phyloP scores from a whole-genome alignment of 2,888 invertebrate genomes.

The Cerastis leucographa region DNA sequence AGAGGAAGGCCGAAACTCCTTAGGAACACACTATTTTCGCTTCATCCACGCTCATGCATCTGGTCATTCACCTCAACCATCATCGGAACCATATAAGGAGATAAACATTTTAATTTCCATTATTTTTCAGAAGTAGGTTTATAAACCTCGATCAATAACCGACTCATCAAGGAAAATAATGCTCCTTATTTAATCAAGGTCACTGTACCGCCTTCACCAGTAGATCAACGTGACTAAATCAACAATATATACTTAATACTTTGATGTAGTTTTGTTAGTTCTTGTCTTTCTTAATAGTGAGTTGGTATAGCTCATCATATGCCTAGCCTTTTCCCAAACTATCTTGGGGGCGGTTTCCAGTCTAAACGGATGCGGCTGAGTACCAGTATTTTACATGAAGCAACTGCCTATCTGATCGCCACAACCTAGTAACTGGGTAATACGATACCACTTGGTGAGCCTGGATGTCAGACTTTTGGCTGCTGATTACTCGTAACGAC shows the following conservation, averaged over 20 bases:
- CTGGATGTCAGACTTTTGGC: no score
- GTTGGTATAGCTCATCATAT: no score
- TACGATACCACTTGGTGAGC: no score
- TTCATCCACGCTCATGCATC: not conserved
- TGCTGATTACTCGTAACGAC: no score
- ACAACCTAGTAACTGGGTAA: no score
- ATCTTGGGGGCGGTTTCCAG: no score
- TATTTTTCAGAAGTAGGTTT: not conserved
- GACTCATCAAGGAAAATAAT: slow-evolving; percentile 29
- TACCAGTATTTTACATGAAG: no score
- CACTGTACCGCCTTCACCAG: slow-evolving; percentile 20
- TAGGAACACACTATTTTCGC: not conserved
- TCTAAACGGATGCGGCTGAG: no score
- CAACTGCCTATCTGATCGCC: no score
- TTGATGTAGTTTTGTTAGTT: slow-evolving; percentile 1
- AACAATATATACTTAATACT: not conserved
- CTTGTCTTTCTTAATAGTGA: not conserved
- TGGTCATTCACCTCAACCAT: not conserved
- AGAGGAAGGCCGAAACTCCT: not conserved
- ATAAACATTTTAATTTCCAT: not conserved
- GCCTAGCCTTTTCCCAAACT: no score
- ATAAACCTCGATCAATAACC: slow-evolving; percentile 25
- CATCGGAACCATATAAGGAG: not conserved
- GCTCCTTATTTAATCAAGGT: slow-evolving; percentile 15
- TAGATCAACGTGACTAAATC: slow-evolving; percentile 12